Conservation (phyloP, 2,797 vertebrate species). For the Botia kubotai region DNA sequence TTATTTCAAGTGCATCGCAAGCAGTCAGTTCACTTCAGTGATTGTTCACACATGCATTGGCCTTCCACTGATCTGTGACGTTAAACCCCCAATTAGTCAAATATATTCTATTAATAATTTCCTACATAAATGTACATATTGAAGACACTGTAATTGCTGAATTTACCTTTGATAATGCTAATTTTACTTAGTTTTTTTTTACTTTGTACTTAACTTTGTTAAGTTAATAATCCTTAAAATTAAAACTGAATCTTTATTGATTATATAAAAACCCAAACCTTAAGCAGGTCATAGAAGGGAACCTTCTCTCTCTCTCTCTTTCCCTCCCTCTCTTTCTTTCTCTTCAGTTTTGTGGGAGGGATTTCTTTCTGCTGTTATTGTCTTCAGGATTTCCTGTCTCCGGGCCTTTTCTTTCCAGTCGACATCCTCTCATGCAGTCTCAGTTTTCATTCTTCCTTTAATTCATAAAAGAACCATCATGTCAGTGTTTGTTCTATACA, state of each 20-base stretch:
- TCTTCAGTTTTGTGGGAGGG: slow-evolving; percentile 60
- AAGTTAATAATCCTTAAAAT: too few species aligned
- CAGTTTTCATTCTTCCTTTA: slow-evolving; percentile 19
- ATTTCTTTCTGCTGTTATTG: slow-evolving; percentile 68
- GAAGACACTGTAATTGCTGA: too few species aligned
- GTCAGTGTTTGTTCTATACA: neutral
- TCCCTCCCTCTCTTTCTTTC: slow-evolving; percentile 9
- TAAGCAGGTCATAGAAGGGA: slow-evolving; percentile 45
- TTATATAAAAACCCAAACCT: slow-evolving; percentile 58
- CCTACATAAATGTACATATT: too few species aligned
- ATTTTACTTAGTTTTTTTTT: too few species aligned
- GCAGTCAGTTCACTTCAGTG: neutral
- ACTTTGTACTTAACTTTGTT: too few species aligned
- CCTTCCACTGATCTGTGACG: neutral
- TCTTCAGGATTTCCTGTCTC: slow-evolving; percentile 73
- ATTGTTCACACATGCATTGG: neutral
- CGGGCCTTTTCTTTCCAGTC: slow-evolving; percentile 62
- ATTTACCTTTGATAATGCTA: too few species aligned
- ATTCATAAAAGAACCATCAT: slow-evolving; percentile 9
- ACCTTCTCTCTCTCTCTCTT: slow-evolving; percentile 19
- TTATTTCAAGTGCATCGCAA: neutral
- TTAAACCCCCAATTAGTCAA: neutral
- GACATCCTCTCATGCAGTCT: slow-evolving; percentile 63
- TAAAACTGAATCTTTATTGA: slow-evolving; percentile 57
- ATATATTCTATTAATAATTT: too few species aligned